Evolutionary conservation across 2,888 invertebrate genomes (phyloP), one percentile per base, ranked within the genome.

Genomic region (Carterocephalus palaemon): DNA sequence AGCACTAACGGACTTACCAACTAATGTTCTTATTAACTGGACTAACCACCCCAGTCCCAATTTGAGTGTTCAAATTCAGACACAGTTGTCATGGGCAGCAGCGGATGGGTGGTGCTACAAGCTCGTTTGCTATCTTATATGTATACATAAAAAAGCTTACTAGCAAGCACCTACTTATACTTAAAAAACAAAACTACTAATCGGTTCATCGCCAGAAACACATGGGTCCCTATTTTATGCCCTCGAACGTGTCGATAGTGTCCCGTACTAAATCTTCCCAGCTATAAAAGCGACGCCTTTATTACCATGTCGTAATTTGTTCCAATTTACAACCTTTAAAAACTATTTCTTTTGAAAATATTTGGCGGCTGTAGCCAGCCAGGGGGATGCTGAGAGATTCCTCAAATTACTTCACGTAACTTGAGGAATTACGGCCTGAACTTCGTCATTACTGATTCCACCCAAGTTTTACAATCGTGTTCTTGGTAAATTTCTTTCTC

Each of bases 201-300:
- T 54, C 48, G 56, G 52, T 56, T 59, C 54, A 53, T 61, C 53
- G 57, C 47, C 52, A 55, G 59, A 60, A 73, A 70, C 65, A 65
- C 62, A 64, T 62, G 62, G 60, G 64, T 40, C 51, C 60, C 60
- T 55, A 65, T 74, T 75, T 71, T 67, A 71, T 69, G 69, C 63
- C 58, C 53, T 56, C 59, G 56, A 60, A 62, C 63, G 65, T 70
- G 64, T 67, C 65, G 63, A 73, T 69, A 65, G 62, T 61, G 59
- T 58, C 60, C 59, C 57, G 55, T 58, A 57, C 52, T 69, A 73
- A 72, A 73, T 76, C 67, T 52, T 59, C 24, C 33, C 26, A 54
- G 59, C 61, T 54, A 57, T 76, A 69, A 73, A 75, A 67, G 54
- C 64, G 69, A 65, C 60, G 45, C 52, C 45, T 71, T 74, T 71